Evolutionary conservation across 2,797 vertebrate genomes (phyloP), one percentile per base, ranked within the genome.

Genomic region (Hylomyscus alleni): DNA sequence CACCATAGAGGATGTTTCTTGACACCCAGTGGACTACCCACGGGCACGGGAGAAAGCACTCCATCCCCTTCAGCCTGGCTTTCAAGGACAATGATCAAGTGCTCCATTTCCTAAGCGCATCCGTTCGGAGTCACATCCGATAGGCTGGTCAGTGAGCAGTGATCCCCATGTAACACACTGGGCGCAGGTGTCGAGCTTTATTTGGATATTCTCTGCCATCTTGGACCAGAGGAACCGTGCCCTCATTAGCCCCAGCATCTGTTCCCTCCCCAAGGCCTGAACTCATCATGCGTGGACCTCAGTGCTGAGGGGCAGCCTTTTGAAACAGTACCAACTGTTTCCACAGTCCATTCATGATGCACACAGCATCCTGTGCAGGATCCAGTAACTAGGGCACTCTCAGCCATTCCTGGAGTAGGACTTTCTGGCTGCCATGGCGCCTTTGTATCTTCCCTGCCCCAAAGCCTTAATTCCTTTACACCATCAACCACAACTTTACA

Each of bases 201-300:
- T 94, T 89, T 92, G 97, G 90, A 92, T 54, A 24, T 91, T 81
- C 83, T 95, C 73, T 75, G 91, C 81, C 82, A 26, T 96, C 65
- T 3, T 54, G 92, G 97, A 95, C 95, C 76, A 91, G 50, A 81
- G 91, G 90, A 97, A 73, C 80, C 47, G 31, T 95, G 97, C 92
- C 94, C 94, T 97, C 94, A 97, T 98, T 97, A 97, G 83, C 91
- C 80, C 92, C 94, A 97, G 96, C 98, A 98, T 97, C 97, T 97
- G 97, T 94, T 97, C 93, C 93, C 94, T 97, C 95, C 97, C 96
- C 80, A 93, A 89, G 95, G 96, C 83, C 94, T 76, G 52, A 60
- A 94, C 62, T 85, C 94, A 69, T 84, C 89, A 67, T 20, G 84
- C 13, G 1, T 93, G 94, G 93, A 76, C 83, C 67, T 95, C 69